Percentiles rank a stretch among this genome's conserved stretches.
These are phyloP conservation scores for Gila orcuttii DNA, from an alignment of 2,113 vertebrate species.

Conservation along the genomic window DNA sequence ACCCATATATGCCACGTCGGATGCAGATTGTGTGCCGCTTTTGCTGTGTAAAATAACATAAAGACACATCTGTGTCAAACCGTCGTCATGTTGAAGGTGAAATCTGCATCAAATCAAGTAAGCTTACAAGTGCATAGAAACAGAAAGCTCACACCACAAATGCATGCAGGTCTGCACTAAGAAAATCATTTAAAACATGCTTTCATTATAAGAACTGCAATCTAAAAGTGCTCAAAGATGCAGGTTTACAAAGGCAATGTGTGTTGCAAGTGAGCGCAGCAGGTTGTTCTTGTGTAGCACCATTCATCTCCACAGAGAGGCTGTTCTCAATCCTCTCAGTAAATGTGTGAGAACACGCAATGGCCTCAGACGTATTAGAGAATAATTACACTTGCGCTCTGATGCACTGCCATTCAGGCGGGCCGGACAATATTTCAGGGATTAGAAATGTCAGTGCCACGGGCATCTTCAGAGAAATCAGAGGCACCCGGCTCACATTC, in stretches of 20 bases:
- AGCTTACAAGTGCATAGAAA: background rate
- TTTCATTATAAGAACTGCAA: background rate
- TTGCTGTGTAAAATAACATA: background rate
- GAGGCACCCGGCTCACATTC: constrained; percentile 86
- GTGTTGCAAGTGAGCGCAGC: constrained; percentile 14
- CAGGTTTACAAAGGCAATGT: constrained; percentile 15
- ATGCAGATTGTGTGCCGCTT: background rate
- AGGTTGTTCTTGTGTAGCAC: constrained; percentile 15
- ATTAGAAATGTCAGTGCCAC: constrained; percentile 89
- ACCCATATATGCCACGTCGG: background rate
- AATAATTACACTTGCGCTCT: constrained; percentile 93
- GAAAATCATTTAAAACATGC: background rate
- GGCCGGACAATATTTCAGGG: constrained; percentile 87
- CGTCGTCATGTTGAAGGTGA: background rate
- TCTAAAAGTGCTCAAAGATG: background rate
- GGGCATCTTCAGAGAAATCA: constrained; percentile 85
- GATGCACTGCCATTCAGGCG: constrained; percentile 83
- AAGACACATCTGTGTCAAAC: background rate
- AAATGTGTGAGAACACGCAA: constrained; percentile 88
- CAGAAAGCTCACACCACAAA: background rate
- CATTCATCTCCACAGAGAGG: constrained; percentile 29
- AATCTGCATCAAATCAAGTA: background rate
- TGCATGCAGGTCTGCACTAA: background rate
- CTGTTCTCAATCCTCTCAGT: constrained; percentile 66
- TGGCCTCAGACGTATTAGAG: constrained; percentile 83